Evolutionary conservation across 2,113 vertebrate genomes (phyloP).

Genomic region (Athene noctua): DNA sequence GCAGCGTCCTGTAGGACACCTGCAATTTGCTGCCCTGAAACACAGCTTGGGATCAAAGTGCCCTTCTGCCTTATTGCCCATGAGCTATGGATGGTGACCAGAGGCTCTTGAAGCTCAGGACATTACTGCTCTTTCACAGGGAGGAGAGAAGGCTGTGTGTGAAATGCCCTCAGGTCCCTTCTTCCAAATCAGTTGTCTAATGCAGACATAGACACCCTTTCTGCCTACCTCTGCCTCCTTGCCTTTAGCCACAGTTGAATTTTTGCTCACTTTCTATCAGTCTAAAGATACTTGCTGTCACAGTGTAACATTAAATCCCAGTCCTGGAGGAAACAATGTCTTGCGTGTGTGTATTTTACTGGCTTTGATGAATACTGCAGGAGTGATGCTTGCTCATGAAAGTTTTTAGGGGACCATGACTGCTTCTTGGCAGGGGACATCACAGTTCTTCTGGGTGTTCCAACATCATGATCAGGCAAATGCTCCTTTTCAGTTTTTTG

Average conservation of each 20-base stretch:
- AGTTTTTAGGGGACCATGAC: background rate
- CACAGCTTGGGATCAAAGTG: background rate
- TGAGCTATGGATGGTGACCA: background rate
- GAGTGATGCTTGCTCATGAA: background rate
- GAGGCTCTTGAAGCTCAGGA: background rate
- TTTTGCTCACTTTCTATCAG: background rate
- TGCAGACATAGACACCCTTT: background rate
- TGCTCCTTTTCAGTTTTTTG: background rate
- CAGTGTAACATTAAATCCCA: background rate
- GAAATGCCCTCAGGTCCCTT: background rate
- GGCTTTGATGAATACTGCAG: background rate
- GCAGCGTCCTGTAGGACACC: background rate
- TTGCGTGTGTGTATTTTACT: background rate
- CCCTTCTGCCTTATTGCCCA: background rate
- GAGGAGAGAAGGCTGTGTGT: background rate
- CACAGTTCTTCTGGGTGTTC: background rate
- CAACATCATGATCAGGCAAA: background rate
- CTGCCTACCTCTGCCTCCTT: background rate
- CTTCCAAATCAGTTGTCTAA: background rate
- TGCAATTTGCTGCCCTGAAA: slow-evolving; percentile 4
- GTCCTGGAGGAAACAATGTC: background rate
- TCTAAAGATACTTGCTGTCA: background rate
- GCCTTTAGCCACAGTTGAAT: background rate
- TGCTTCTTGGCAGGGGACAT: background rate
- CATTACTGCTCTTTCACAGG: background rate